A percentile compares a stretch with the other conserved stretches of the same genome.
Evolutionary conservation across 2,888 invertebrate genomes (phyloP).

Genomic region (Tuta absoluta): DNA sequence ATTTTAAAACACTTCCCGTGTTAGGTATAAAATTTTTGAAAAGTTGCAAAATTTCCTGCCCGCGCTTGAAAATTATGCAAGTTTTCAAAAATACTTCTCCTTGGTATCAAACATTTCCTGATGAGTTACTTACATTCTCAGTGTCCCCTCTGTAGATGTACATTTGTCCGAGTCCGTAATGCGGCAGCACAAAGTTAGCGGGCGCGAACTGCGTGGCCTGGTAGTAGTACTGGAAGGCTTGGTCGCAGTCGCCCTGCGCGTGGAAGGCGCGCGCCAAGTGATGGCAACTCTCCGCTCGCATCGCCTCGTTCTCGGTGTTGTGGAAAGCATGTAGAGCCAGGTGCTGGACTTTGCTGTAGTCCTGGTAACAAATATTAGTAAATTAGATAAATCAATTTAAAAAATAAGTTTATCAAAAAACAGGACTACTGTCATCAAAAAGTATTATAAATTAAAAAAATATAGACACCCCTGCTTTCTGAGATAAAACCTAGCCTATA

Average conservation of each 20-base stretch:
- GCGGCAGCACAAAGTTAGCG: conserved; percentile 96
- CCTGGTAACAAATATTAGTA: conserved; percentile 69
- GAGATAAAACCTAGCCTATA: too few relatives aligned
- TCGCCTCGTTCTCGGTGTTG: conserved; percentile 99
- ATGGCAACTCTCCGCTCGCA: conserved; percentile 99
- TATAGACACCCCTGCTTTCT: too few relatives aligned
- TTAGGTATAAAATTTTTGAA: too few relatives aligned
- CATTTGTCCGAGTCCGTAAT: conserved; percentile 99
- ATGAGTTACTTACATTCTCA: conserved; percentile 87
- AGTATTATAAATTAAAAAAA: too few relatives aligned
- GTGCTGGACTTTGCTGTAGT: conserved; percentile 97
- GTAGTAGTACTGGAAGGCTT: conserved; percentile 99
- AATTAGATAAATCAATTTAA: background rate
- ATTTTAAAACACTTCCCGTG: too few relatives aligned
- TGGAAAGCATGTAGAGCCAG: conserved; percentile 98
- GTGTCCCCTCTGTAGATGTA: conserved; percentile 98
- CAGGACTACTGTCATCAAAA: too few relatives aligned
- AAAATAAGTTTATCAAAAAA: background rate
- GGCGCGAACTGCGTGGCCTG: conserved; percentile 99
- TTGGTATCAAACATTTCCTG: too few relatives aligned
- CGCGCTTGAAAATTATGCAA: too few relatives aligned
- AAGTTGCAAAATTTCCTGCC: too few relatives aligned
- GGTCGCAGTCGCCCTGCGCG: conserved; percentile 96
- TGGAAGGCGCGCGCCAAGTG: conserved; percentile 98
- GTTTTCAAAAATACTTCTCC: too few relatives aligned